phyloP scores from a whole-genome alignment of 2,113 vertebrate species.

The Rhipidura dahli region DNA sequence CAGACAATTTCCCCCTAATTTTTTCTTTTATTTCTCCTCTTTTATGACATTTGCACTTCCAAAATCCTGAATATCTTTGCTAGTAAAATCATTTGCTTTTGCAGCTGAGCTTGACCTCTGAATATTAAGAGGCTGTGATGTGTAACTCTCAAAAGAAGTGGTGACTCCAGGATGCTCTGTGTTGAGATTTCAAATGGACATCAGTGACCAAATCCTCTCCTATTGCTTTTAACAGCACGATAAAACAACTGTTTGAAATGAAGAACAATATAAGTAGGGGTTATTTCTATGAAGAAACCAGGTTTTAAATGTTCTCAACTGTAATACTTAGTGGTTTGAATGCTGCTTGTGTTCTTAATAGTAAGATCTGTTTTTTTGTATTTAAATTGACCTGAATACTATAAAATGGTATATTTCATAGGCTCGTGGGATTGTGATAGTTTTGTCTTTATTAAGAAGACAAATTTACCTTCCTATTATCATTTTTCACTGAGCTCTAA shows the following conservation, averaged over 20 bases:
- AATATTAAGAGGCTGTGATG: not conserved
- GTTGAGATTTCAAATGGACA: not conserved
- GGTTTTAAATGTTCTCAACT: not conserved
- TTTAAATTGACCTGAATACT: not conserved
- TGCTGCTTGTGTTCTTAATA: not conserved
- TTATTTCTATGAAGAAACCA: not conserved
- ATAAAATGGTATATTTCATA: not conserved
- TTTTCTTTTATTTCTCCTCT: not conserved
- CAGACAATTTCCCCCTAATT: not conserved
- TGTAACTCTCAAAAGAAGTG: not conserved
- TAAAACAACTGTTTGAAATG: not conserved
- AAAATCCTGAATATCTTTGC: not conserved
- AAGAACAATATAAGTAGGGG: not conserved
- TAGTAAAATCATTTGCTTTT: not conserved
- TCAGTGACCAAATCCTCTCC: not conserved
- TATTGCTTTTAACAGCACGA: not conserved
- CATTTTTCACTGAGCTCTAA: not conserved
- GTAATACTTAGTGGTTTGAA: not conserved
- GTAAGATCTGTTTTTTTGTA: not conserved
- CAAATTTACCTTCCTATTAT: not conserved
- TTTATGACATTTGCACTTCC: not conserved
- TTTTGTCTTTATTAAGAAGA: not conserved
- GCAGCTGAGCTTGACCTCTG: not conserved
- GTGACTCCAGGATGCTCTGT: not conserved
- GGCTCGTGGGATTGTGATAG: not conserved